A percentile compares a stretch with the other conserved stretches of the same genome.
phyloP scores from a whole-genome alignment of 2,113 vertebrate genomes.

The Percopsis transmontana region DNA sequence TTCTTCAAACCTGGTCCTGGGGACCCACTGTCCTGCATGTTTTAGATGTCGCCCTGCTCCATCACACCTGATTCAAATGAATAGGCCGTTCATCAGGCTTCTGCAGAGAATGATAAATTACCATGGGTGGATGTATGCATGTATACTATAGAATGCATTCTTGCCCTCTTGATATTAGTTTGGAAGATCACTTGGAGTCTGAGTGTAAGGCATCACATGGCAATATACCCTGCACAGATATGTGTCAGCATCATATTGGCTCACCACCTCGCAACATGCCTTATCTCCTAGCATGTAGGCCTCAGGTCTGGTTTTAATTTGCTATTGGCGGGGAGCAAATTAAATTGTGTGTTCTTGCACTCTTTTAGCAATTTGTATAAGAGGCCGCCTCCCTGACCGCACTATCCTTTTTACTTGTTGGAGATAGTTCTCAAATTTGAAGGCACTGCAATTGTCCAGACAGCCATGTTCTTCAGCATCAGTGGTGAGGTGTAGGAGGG shows the following conservation, averaged over 20 bases:
- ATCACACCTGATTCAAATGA: too few species aligned
- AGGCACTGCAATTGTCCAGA: constrained; percentile 7
- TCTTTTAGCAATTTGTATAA: neutral
- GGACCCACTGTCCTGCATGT: too few species aligned
- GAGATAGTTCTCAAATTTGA: constrained; percentile 1
- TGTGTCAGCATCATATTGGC: neutral
- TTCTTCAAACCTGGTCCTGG: too few species aligned
- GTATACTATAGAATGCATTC: too few species aligned
- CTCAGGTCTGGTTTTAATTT: neutral
- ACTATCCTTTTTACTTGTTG: neutral
- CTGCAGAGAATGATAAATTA: too few species aligned
- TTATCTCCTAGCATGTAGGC: neutral
- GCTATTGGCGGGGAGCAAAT: neutral
- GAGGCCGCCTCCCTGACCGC: neutral
- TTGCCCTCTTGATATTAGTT: too few species aligned
- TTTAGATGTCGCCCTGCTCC: too few species aligned
- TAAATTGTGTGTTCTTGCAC: neutral
- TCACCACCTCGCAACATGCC: neutral
- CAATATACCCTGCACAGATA: neutral
- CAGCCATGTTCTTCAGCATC: neutral
- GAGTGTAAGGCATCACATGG: neutral
- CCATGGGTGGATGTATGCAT: too few species aligned
- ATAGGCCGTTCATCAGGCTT: too few species aligned
- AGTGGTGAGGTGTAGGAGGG: neutral
- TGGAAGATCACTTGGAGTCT: neutral